Evolutionary conservation across 2,113 vertebrate genomes (phyloP), one percentile per base, ranked within the genome.

Genomic region (Marmota flaviventris): DNA sequence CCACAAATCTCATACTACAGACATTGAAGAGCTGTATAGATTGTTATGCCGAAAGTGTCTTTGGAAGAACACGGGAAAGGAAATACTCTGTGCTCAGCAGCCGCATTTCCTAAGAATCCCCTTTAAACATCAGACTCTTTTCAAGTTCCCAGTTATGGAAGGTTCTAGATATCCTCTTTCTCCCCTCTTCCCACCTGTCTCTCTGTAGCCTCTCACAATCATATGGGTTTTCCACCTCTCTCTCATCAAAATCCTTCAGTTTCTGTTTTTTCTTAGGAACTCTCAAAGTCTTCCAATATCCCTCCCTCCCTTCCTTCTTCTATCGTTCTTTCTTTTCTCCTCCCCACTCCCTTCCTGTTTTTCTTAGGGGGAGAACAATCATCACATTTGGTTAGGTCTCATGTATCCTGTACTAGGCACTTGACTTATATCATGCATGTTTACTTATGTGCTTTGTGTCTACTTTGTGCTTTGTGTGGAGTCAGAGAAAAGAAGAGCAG

Each of bases 71-170:
- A 29, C 39, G 24, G 20, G 53, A 45, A 58, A 7, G 17, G 61
- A 61, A 90, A 73, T 25, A 39, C 0, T 87, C 22, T 20, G 10
- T 0, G 27, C 4, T 42, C 1, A 3, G 32, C 13, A 32, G 37
- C 14, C 70, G 39, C 37, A 11, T 63, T 89, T 77, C 37, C 51
- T 81, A 84, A 73, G 93, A 70, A 75, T 48, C 4, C 6, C 51
- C 72, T 25, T 37, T 56, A 78, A 56, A 58, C 8, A 29, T 61
- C 25, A 32, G 39, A 0, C 37, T 32, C 10, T 6, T 13, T 6
- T 32, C 53, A 10, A 56, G 27, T 53, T 61, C 4, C 51, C 27
- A 29, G 18, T 32, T 53, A 0, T 17, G 25, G 56, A 79, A 92
- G 32, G 17, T 34, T 32, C 42, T 70, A 0, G 8, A 0, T 7